Base-by-base conservation (phyloP, 2,797 vertebrate species). In the Apogon hyalosoma region DNA sequence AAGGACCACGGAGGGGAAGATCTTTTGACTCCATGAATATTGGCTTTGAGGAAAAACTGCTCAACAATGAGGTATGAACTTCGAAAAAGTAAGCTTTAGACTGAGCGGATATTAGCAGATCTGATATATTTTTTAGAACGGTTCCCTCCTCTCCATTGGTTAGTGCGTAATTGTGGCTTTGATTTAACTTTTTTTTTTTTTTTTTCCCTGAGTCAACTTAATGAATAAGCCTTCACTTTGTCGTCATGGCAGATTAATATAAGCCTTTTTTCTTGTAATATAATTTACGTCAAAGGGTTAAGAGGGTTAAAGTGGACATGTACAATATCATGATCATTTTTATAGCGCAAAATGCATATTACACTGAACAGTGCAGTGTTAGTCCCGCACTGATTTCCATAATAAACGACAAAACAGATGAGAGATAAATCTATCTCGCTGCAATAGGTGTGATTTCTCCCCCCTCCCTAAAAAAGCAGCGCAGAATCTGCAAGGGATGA, bases 1-100 rank as follows among this genome's bases (percentile, higher is more conserved):
- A 95, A 36, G 92, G 89, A 58, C 95, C 95, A 19, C 88, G 93
- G 3, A 89, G 94, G 87, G 95, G 94, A 69, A 90, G 94, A 72
- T 95, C 95, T 14, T 94, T 95, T 84, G 96, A 97, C 85, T 95
- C 95, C 28, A 93, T 94, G 74, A 95, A 94, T 84, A 88, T 93
- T 18, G 93, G 82, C 45, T 89, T 93, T 68, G 95, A 95, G 46
- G 95, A 95, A 42, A 95, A 96, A 55, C 92, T 93, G 49, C 90
- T 95, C 19, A 94, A 94, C 77, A 95, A 94, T 85, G 91, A 94
- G 90, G 93, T 94, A 78, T 82, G 87, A 66, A 14, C 3, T 57
- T 14, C 2, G 11, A 24, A 38, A 19, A 2, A 28, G 19, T 21
- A 21, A 2, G 19, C 19, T 28, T 41, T 60, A 0, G 10, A 49